A percentile compares a stretch with the other conserved stretches of the same genome.
phyloP scores from a whole-genome alignment of 1,140 invertebrate species.

The Tenebrio molitor region DNA sequence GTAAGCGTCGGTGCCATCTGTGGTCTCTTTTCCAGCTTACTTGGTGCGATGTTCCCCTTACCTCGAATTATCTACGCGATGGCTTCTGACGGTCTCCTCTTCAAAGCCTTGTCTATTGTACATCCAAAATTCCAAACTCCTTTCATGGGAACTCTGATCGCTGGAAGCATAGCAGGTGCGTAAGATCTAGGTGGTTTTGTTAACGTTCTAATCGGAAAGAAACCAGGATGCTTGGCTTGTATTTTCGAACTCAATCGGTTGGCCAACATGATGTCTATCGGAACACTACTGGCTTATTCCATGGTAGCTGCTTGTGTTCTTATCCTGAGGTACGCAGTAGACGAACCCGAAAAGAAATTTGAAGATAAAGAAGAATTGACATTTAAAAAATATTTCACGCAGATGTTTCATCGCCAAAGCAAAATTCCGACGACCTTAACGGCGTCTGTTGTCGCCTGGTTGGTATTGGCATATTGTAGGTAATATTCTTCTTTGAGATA shows the following conservation, averaged over 20 bases:
- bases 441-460: slow-evolving; percentile 68
- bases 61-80: slow-evolving; percentile 91
- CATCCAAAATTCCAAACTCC: slow-evolving; percentile 83
- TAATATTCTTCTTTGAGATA: neutral
- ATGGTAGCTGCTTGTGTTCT: slow-evolving; percentile 88
- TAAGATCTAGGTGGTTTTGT: no score
- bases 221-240: slow-evolving; percentile 80
- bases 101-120: slow-evolving; percentile 79
- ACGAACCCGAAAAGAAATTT: slow-evolving; percentile 63
- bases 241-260: slow-evolving; percentile 83
- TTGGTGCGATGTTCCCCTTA: slow-evolving; percentile 89
- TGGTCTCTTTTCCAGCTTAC: slow-evolving; percentile 81
- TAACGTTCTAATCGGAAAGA: no score
- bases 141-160: slow-evolving; percentile 82
- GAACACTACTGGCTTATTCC: slow-evolving; percentile 87
- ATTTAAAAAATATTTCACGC: slow-evolving; percentile 61
- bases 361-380: slow-evolving; percentile 62
- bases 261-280: slow-evolving; percentile 91
- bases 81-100: slow-evolving; percentile 87
- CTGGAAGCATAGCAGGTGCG: slow-evolving; percentile 80
- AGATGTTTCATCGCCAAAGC: slow-evolving; percentile 66
- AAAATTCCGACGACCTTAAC: slow-evolving; percentile 69
- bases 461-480: slow-evolving; percentile 70
- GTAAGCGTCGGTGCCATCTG: slow-evolving; percentile 82
- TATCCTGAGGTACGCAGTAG: slow-evolving; percentile 74